Evolutionary conservation across 2,888 invertebrate species (phyloP), one percentile per base, ranked within the genome.

Genomic region (Neoitamus cyanurus): DNA sequence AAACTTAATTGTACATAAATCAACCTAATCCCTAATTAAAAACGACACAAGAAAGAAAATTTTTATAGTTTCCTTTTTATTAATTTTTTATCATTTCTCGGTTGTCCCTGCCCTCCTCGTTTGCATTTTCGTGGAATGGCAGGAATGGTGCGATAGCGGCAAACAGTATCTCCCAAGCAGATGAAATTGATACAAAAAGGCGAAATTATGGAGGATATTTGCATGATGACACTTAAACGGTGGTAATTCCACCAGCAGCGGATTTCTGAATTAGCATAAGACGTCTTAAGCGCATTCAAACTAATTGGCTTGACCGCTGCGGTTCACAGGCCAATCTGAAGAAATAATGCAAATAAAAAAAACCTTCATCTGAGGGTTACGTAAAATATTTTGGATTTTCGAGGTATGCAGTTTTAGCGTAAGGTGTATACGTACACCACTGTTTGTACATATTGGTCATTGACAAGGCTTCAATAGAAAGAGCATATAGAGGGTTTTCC

Each of bases 1-100:
- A 80, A 80, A 80, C 58, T 80, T 80, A 80, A 80, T 80, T 80
- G 68, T 80, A 48, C 80, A 80, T 80, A 80, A 80, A 80, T 80
- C 80, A 80, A 80, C 80, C 80, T 80, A 80, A 80, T 80, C 80
- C 80, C 80, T 80, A 80, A 80, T 80, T 80, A 80, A 80, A 80
- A 80, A 80, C 68, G 80, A 80, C 80, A 80, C 58, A 80, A 80
- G 80, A 80, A 80, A 80, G 80, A 80, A 58, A 58, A 80, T 80
- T 80, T 80, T 80, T 80, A 80, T 80, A 80, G 80, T 80, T 80
- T 80, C 58, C 80, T 80, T 80, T 68, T 80, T 80, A 80, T 80
- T 80, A 80, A 80, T 80, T 80, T 58, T 80, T 75, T 75, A 58
- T 68, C n/a, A 77, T 80, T 78, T 78, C 30, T 48, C 42, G 28